A percentile compares a stretch with the other conserved stretches of the same genome.
These are phyloP conservation scores for Coturnix japonica DNA, from an alignment of 2,113 vertebrate genomes.

Conservation along the genomic window DNA sequence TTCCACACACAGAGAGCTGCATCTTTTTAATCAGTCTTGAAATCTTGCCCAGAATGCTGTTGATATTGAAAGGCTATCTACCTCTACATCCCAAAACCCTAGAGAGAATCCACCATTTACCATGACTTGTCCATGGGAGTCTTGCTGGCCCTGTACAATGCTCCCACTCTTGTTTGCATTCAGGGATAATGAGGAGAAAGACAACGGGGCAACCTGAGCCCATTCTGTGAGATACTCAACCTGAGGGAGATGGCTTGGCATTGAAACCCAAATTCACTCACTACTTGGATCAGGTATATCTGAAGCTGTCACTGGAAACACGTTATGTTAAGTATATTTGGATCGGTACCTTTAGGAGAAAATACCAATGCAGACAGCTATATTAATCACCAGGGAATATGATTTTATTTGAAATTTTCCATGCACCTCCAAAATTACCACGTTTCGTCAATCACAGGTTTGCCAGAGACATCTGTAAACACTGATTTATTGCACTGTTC, in stretches of 20 bases:
- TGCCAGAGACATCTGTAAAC: conserved; percentile 74
- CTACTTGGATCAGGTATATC: conserved; percentile 62
- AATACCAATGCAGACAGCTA: conserved; percentile 73
- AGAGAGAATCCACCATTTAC: not conserved
- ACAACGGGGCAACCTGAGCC: not conserved
- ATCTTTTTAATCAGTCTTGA: not conserved
- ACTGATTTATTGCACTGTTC: conserved; percentile 78
- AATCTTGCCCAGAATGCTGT: not conserved
- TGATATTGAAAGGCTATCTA: not conserved
- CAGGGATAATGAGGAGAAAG: not conserved
- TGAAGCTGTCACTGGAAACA: conserved; percentile 61
- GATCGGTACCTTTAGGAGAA: conserved; percentile 69
- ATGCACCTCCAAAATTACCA: conserved; percentile 53
- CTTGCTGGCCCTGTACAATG: not conserved
- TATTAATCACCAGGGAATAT: conserved; percentile 75
- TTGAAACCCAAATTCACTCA: accelerated
- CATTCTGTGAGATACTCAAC: too few species aligned
- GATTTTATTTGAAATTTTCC: conserved; percentile 77
- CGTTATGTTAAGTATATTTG: conserved; percentile 57
- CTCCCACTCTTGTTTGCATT: not conserved
- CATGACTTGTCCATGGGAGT: not conserved
- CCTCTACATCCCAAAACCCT: not conserved
- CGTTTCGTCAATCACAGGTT: conserved; percentile 76
- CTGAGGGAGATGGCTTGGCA: not conserved
- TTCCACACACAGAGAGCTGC: not conserved